Evolutionary conservation across 2,113 vertebrate species (phyloP).

Genomic region (Nycticebus coucang): DNA sequence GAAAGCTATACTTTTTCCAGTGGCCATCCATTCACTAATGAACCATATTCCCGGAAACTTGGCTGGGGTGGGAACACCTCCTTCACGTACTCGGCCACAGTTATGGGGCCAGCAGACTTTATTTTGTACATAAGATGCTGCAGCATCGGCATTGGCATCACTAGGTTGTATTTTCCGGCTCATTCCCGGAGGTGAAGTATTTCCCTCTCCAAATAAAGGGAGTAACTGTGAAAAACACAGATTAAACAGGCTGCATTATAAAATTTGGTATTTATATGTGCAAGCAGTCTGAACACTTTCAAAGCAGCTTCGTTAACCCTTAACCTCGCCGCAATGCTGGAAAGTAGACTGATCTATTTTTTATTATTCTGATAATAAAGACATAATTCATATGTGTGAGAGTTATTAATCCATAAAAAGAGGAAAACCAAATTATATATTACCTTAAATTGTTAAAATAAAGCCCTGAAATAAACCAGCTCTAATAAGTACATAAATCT

Average conservation of each 20-base stretch:
- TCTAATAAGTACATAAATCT: not conserved
- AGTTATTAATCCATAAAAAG: not conserved
- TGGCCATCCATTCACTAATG: slow-evolving; percentile 96
- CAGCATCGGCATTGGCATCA: slow-evolving; percentile 87
- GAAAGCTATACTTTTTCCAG: slow-evolving; percentile 88
- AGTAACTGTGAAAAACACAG: slow-evolving; percentile 48
- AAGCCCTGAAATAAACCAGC: not conserved
- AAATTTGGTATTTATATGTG: not conserved
- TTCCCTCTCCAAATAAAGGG: slow-evolving; percentile 67
- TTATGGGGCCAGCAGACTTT: slow-evolving; percentile 92
- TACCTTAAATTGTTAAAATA: not conserved
- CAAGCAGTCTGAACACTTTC: not conserved
- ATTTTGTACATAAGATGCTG: slow-evolving; percentile 93
- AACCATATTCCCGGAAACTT: slow-evolving; percentile 95
- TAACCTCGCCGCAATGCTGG: not conserved
- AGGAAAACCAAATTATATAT: not conserved
- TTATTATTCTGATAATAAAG: not conserved
- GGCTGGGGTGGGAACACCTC: slow-evolving; percentile 95
- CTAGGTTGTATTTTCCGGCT: slow-evolving; percentile 20
- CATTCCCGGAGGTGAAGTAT: slow-evolving; percentile 73
- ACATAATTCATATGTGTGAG: not conserved
- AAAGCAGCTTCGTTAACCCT: not conserved
- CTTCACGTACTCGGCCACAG: slow-evolving; percentile 97
- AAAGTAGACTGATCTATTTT: not conserved
- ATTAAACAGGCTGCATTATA: not conserved